Conservation (phyloP, 2,797 vertebrate genomes). For the Stomatorhinus walkeri region DNA sequence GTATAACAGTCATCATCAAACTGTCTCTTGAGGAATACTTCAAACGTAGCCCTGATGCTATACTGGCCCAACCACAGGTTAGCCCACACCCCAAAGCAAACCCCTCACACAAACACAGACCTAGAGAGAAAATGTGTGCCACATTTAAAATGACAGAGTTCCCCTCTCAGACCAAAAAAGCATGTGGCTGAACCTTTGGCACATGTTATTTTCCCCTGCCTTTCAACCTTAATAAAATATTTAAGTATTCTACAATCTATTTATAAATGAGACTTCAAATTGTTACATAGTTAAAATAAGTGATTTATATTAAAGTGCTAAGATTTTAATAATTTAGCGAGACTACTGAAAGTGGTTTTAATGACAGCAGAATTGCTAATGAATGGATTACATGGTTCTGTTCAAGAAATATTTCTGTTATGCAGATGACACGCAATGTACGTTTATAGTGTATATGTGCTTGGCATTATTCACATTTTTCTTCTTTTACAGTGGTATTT, state of each 20-base stretch:
- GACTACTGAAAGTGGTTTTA: neutral
- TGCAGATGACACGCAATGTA: neutral
- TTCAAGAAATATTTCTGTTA: neutral
- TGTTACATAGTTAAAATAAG: neutral
- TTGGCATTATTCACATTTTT: neutral
- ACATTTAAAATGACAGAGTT: neutral
- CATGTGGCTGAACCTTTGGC: neutral
- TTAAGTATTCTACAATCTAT: neutral
- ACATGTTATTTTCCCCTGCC: neutral
- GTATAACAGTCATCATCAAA: neutral
- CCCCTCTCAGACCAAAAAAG: neutral
- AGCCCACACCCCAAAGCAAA: neutral
- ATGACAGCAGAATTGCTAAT: neutral
- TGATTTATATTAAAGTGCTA: neutral
- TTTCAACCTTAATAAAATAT: neutral
- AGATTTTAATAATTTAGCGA: neutral
- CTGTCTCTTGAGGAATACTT: slow-evolving; percentile 10
- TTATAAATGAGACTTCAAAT: neutral
- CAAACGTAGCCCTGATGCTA: slow-evolving; percentile 7
- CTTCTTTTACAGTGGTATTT: neutral
- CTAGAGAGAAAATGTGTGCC: neutral
- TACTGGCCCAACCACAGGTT: neutral
- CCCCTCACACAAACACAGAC: neutral
- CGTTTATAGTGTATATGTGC: neutral
- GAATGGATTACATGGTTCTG: neutral